These are phyloP conservation scores for Zosterops lateralis DNA, from an alignment of 2,113 vertebrate species.

Conservation along the genomic window DNA sequence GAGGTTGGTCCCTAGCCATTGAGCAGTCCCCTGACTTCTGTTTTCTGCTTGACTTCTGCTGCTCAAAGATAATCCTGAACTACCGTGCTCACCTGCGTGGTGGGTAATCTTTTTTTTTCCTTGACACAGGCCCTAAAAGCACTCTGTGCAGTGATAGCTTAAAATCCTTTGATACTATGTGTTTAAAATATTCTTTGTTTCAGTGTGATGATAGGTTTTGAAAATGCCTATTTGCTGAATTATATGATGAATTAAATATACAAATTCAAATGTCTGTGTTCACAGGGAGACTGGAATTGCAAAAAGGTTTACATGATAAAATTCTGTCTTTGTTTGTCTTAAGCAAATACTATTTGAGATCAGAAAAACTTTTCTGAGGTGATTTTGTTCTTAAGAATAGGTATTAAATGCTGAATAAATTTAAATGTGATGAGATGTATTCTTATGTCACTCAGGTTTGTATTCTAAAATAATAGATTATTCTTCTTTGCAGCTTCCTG, in stretches of 20 bases:
- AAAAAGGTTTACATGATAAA: not conserved
- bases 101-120: not conserved
- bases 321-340: not conserved
- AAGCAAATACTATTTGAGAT: not conserved
- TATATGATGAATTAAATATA: not conserved
- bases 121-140: not conserved
- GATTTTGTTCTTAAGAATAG: not conserved
- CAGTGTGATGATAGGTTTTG: not conserved
- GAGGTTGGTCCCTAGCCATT: not conserved
- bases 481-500: slow-evolving; percentile 52
- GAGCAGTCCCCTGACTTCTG: not conserved
- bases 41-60: not conserved
- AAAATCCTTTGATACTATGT: not conserved
- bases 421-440: not conserved
- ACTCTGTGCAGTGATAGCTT: not conserved
- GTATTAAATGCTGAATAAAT: slow-evolving; percentile 17
- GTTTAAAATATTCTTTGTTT: not conserved
- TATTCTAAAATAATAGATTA: slow-evolving; percentile 32
- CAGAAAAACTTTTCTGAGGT: not conserved
- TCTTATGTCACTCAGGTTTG: not conserved
- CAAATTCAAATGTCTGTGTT: not conserved
- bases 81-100: not conserved
- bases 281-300: not conserved
- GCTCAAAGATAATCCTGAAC: not conserved
- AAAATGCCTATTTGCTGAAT: not conserved